Conservation (phyloP, 1,140 invertebrate genomes). For the Drosophila eugracilis region DNA sequence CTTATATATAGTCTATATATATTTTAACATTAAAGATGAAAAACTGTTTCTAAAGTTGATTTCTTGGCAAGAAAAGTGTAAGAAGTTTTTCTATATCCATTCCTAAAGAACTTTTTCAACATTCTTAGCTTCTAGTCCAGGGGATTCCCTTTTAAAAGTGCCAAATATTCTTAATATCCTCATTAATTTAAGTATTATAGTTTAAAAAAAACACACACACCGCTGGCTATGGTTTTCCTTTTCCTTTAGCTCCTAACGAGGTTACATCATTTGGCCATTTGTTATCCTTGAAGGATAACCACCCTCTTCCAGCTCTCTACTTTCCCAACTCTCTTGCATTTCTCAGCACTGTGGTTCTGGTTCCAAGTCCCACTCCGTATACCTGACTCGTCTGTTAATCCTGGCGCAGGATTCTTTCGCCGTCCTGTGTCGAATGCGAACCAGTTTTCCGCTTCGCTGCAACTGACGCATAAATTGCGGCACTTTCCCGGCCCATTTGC, state of each 20-base stretch:
- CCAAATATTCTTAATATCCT: neutral
- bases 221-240: too few relatives aligned
- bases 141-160: neutral
- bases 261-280: conserved; percentile 21
- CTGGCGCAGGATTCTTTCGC: conserved; percentile 33
- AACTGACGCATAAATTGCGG: conserved; percentile 79
- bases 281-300: conserved; percentile 4
- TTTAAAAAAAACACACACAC: neutral
- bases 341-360: conserved; percentile 7
- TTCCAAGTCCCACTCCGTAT: conserved; percentile 4
- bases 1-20: too few relatives aligned
- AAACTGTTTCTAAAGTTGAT: too few relatives aligned
- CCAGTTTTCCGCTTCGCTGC: conserved; percentile 78
- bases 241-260: conserved; percentile 7
- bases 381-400: conserved; percentile 28
- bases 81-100: too few relatives aligned
- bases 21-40: too few relatives aligned
- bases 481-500: conserved; percentile 36
- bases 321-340: conserved; percentile 1
- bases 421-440: conserved; percentile 71
- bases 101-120: too few relatives aligned
- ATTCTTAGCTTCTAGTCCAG: too few relatives aligned
- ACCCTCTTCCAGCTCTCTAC: neutral
- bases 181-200: neutral
- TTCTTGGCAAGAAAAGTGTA: too few relatives aligned